Percentiles rank a stretch among this genome's conserved stretches.
phyloP scores from a whole-genome alignment of 1,140 invertebrate species.

The Drosophila cardini region DNA sequence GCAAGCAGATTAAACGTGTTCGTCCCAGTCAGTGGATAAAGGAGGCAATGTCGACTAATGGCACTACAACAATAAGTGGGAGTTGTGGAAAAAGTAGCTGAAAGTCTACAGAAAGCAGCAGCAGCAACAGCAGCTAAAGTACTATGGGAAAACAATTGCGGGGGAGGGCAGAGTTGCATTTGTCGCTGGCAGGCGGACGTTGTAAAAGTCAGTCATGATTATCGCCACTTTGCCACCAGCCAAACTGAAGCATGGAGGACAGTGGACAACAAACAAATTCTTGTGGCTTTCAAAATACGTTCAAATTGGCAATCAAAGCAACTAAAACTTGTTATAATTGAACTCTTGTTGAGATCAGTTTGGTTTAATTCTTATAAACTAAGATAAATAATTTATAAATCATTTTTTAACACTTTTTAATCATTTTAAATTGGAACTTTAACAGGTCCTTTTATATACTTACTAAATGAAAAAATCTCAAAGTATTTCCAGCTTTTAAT shows the following conservation, averaged over 20 bases:
- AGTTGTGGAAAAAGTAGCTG: not conserved
- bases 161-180: constrained; percentile 21
- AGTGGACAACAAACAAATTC: constrained; percentile 29
- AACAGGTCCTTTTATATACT: no score
- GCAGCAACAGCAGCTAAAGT: not conserved
- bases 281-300: not conserved
- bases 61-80: not conserved
- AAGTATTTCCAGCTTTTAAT: no score
- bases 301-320: no score
- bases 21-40: constrained; percentile 28
- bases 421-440: no score
- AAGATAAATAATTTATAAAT: no score
- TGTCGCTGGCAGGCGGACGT: constrained; percentile 40
- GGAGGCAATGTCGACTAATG: constrained; percentile 23
- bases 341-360: no score
- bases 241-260: constrained; percentile 16
- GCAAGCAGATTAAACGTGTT: constrained; percentile 81
- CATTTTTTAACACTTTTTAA: no score
- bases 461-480: no score
- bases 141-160: not conserved
- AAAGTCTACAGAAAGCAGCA: not conserved
- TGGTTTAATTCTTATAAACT: no score
- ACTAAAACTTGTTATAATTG: no score
- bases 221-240: constrained; percentile 70
- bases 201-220: constrained; percentile 79